A percentile compares a stretch with the other conserved stretches of the same genome.
phyloP scores from a whole-genome alignment of 2,888 invertebrate genomes.

The Allolobophora icterica region DNA sequence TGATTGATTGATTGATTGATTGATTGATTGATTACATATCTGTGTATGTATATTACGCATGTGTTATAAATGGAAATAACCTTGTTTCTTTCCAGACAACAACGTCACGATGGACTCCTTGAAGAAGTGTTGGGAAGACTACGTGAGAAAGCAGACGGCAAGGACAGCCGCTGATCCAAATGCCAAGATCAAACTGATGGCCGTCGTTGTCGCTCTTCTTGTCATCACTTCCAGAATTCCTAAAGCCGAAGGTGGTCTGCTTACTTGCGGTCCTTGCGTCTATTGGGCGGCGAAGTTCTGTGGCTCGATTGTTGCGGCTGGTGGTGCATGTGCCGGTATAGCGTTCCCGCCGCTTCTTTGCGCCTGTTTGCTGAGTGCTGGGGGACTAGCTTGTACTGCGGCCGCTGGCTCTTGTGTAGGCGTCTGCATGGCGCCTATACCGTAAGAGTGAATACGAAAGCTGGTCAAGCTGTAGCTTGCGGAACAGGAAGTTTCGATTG shows the following conservation, averaged over 20 bases:
- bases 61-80: too few species aligned
- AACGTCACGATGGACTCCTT: not conserved
- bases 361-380: not conserved
- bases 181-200: not conserved
- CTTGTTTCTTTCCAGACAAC: not conserved
- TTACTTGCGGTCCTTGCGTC: not conserved
- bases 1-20: too few species aligned
- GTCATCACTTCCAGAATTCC: not conserved
- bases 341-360: not conserved
- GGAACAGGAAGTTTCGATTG: not conserved
- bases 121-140: not conserved
- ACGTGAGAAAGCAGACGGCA: not conserved
- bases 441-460: not conserved
- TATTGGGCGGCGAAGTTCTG: not conserved
- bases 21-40: too few species aligned
- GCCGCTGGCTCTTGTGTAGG: not conserved
- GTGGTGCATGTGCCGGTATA: not conserved
- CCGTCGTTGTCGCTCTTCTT: not conserved
- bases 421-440: not conserved
- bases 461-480: not conserved
- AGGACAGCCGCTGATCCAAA: conserved; percentile 7
- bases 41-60: too few species aligned
- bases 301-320: not conserved
- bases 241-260: not conserved
- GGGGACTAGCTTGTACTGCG: not conserved